Evolutionary conservation across 2,113 vertebrate species (phyloP).

Genomic region (Lophius piscatorius): DNA sequence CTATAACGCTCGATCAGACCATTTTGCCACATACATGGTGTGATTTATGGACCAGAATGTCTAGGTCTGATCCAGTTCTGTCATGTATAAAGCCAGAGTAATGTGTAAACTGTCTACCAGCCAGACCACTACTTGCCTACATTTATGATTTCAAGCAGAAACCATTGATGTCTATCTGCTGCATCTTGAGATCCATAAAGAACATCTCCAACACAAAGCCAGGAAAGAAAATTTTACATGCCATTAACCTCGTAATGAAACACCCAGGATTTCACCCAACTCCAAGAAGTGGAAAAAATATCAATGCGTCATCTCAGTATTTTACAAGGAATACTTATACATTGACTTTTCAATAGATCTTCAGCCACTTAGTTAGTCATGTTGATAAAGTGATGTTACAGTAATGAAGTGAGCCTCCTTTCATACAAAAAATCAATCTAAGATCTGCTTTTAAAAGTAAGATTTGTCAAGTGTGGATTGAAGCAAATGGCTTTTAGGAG

Average conservation of each 20-base stretch:
- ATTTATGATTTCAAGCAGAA: conserved; percentile 48
- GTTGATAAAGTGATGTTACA: conserved; percentile 21
- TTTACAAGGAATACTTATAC: conserved; percentile 34
- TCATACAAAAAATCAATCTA: neutral
- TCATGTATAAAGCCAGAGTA: conserved; percentile 52
- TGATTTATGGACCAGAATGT: conserved; percentile 66
- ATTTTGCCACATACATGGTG: conserved; percentile 40
- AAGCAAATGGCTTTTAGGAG: no score
- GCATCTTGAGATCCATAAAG: conserved; percentile 40
- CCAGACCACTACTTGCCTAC: conserved; percentile 41
- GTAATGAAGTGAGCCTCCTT: conserved; percentile 37
- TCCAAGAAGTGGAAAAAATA: conserved; percentile 38
- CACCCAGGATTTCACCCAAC: conserved; percentile 39
- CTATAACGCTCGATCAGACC: conserved; percentile 27
- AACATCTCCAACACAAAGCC: conserved; percentile 47
- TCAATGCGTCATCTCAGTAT: conserved; percentile 12
- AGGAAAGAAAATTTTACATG: conserved; percentile 61
- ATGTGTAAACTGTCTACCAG: conserved; percentile 16
- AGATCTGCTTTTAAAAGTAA: no score
- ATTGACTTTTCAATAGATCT: conserved; percentile 32
- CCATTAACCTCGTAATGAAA: conserved; percentile 31
- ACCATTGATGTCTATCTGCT: conserved; percentile 43
- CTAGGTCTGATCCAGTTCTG: conserved; percentile 52
- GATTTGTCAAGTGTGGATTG: conserved; percentile 9
- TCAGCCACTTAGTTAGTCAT: conserved; percentile 27